These are phyloP conservation scores for Rhizomys pruinosus DNA, from an alignment of 2,113 vertebrate genomes.

Conservation along the genomic window DNA sequence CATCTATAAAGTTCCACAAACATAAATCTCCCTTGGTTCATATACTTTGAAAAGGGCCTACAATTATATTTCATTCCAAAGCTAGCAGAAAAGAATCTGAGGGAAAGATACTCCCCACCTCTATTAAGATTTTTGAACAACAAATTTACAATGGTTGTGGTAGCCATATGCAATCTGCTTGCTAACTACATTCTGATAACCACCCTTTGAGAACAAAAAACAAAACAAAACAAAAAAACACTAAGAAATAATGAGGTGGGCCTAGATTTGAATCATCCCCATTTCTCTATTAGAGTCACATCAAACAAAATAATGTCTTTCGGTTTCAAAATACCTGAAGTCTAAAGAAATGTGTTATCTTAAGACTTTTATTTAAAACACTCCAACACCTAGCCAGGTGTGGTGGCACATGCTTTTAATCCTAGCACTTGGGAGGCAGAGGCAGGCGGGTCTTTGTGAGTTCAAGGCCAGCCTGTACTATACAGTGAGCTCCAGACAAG, in stretches of 20 bases:
- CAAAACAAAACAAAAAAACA: conserved; percentile 1
- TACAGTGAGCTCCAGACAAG: too few relatives aligned
- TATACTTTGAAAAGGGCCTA: conserved; percentile 40
- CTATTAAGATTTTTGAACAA: conserved; percentile 21
- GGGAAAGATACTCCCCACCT: conserved; percentile 1
- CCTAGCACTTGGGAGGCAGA: too few relatives aligned
- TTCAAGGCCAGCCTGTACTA: too few relatives aligned
- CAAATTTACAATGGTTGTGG: not conserved
- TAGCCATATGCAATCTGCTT: not conserved
- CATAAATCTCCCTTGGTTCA: conserved; percentile 14
- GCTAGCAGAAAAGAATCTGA: conserved; percentile 25
- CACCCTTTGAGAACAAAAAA: not conserved
- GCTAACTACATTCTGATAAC: conserved; percentile 22
- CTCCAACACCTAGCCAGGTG: too few relatives aligned
- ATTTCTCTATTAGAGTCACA: conserved; percentile 11
- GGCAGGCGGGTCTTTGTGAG: too few relatives aligned
- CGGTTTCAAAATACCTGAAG: conserved; percentile 23
- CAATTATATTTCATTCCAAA: not conserved
- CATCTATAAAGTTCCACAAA: not conserved
- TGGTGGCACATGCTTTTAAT: too few relatives aligned
- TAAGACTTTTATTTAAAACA: conserved; percentile 42
- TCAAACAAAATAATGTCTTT: not conserved
- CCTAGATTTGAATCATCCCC: not conserved
- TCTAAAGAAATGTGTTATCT: conserved; percentile 31
- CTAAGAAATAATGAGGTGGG: not conserved